Percentiles rank a stretch among this genome's conserved stretches.
Conservation (phyloP, 2,113 vertebrate genomes). For the Nothobranchius furzeri region DNA sequence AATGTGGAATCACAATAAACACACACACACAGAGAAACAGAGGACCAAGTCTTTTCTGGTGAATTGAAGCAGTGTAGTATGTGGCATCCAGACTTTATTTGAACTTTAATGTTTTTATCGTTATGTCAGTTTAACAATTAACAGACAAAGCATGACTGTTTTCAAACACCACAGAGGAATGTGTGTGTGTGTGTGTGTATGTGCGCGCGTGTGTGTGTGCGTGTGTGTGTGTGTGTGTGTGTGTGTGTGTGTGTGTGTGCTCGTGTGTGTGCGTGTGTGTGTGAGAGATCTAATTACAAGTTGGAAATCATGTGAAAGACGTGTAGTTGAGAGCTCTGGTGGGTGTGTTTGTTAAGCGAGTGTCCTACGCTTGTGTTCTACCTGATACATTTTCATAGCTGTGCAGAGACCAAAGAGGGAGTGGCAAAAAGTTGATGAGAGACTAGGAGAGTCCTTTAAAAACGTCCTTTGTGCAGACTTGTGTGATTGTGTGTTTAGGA, state of each 20-base stretch:
- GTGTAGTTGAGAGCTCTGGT: constrained; percentile 27
- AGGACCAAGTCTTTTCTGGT: constrained; percentile 29
- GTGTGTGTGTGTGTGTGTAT: constrained; percentile 13
- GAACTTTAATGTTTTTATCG: constrained; percentile 39
- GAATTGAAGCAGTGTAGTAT: constrained; percentile 16
- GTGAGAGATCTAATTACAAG: constrained; percentile 59
- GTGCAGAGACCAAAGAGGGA: constrained; percentile 33
- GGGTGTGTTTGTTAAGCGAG: constrained; percentile 3
- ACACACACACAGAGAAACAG: constrained; percentile 16
- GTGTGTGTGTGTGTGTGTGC: too few relatives aligned
- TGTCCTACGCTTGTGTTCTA: constrained; percentile 28
- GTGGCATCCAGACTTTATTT: constrained; percentile 42
- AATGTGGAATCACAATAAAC: constrained; percentile 21
- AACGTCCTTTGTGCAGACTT: constrained; percentile 1
- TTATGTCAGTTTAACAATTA: constrained; percentile 56
- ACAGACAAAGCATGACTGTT: constrained; percentile 35
- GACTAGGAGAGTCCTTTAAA: constrained; percentile 11
- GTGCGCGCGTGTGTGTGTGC: background rate
- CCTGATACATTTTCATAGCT: constrained; percentile 56
- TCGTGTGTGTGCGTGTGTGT: background rate
- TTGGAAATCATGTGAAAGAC: constrained; percentile 48
- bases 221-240: too few relatives aligned
- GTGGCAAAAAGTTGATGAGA: constrained; percentile 11
- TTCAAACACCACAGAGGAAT: constrained; percentile 26
- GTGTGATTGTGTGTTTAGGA: constrained; percentile 14